Evolutionary conservation across 2,888 invertebrate species (phyloP).

Genomic region (Dinocampus coccinellae): DNA sequence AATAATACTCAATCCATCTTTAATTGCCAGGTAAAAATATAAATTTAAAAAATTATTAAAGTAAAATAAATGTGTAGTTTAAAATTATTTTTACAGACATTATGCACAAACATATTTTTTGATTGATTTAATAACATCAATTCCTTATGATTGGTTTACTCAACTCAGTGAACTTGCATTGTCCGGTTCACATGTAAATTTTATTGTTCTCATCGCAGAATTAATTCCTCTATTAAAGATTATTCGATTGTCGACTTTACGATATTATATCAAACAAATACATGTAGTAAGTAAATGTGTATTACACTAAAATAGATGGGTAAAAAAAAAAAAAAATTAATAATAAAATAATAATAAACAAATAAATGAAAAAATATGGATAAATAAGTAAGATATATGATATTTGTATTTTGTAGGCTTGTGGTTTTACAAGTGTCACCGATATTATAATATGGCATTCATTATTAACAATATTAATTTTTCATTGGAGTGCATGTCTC

Average conservation of each 20-base stretch:
- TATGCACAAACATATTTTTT: conserved; percentile 60
- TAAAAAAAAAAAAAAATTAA: too few relatives aligned
- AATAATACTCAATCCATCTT: conserved; percentile 53
- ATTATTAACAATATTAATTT: conserved; percentile 52
- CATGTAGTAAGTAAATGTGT: conserved; percentile 47
- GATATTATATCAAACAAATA: conserved; percentile 51
- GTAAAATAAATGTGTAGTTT: background rate
- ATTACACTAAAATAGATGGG: too few relatives aligned
- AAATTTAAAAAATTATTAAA: background rate
- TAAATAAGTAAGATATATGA: too few relatives aligned
- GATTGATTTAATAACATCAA: conserved; percentile 61
- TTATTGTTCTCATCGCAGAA: conserved; percentile 51
- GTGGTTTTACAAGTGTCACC: conserved; percentile 44
- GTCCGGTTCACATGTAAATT: conserved; percentile 47
- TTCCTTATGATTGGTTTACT: conserved; percentile 58
- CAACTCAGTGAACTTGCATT: conserved; percentile 32
- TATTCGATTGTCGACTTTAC: conserved; percentile 52
- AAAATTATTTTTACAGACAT: conserved; percentile 51
- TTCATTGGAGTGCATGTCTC: conserved; percentile 60
- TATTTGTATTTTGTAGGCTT: conserved; percentile 45
- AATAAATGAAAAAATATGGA: background rate
- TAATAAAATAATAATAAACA: background rate
- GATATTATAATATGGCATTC: conserved; percentile 54
- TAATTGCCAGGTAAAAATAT: conserved; percentile 49
- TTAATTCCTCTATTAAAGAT: conserved; percentile 56